phyloP scores from a whole-genome alignment of 1,140 invertebrate genomes.

The Anagrus nilaparvatae region DNA sequence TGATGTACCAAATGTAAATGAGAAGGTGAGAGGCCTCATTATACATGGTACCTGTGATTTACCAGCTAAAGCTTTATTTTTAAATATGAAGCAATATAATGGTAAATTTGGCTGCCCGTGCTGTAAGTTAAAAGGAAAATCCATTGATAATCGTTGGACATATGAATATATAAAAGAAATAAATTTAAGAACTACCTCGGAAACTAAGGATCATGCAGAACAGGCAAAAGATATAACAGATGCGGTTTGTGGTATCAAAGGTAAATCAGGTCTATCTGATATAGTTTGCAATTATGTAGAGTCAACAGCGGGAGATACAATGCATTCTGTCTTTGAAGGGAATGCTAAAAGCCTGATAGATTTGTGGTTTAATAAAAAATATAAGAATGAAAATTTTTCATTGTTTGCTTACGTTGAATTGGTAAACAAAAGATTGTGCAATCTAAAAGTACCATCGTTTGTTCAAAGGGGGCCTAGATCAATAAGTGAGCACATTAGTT shows the following conservation, averaged over 20 bases:
- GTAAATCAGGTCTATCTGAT: no score
- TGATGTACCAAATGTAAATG: no score
- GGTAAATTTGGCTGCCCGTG: conserved; percentile 6
- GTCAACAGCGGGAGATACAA: no score
- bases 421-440: conserved; percentile 1
- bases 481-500: conserved; percentile 12
- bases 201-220: no score
- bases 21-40: neutral
- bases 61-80: conserved; percentile 8
- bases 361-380: neutral
- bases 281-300: no score
- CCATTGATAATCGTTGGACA: no score
- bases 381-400: conserved; percentile 1
- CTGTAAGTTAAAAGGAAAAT: conserved; percentile 2
- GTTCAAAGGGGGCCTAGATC: conserved; percentile 13
- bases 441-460: conserved; percentile 11
- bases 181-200: no score
- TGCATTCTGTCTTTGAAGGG: no score
- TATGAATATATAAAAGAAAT: no score
- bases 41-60: conserved; percentile 9
- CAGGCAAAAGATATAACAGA: no score
- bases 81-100: conserved; percentile 9
- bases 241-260: no score
- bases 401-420: neutral
- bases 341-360: no score